Percentiles rank a stretch among this genome's conserved stretches.
Evolutionary conservation across 2,113 vertebrate genomes (phyloP).

Genomic region (Catharus fuscescens): DNA sequence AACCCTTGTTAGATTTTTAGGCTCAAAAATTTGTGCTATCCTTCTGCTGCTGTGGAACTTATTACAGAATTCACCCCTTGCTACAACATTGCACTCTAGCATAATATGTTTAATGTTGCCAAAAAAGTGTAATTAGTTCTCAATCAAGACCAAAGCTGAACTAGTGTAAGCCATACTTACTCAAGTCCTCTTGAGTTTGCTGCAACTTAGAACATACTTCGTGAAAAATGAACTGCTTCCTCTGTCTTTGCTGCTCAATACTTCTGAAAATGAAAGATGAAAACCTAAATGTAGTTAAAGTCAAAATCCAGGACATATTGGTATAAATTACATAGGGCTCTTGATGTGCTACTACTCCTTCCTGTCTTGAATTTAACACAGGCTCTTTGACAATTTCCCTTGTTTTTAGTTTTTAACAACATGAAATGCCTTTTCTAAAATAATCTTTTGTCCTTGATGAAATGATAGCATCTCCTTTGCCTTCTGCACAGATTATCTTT

Average conservation of each 20-base stretch:
- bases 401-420: neutral
- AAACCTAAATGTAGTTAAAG: neutral
- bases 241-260: neutral
- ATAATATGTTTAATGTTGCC: neutral
- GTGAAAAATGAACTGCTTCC: neutral
- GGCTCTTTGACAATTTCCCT: neutral
- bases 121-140: neutral
- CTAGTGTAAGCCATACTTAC: neutral
- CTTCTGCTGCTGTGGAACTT: neutral
- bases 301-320: neutral
- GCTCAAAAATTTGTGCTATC: neutral
- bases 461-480: neutral
- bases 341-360: neutral
- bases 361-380: neutral
- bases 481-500: neutral
- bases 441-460: neutral
- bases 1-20: neutral
- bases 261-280: neutral
- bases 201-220: neutral
- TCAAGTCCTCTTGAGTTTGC: neutral
- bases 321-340: neutral
- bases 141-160: neutral
- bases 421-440: neutral
- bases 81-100: neutral
- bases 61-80: neutral